phyloP scores from a whole-genome alignment of 2,888 invertebrate genomes.

The Strigamia crassipes region DNA sequence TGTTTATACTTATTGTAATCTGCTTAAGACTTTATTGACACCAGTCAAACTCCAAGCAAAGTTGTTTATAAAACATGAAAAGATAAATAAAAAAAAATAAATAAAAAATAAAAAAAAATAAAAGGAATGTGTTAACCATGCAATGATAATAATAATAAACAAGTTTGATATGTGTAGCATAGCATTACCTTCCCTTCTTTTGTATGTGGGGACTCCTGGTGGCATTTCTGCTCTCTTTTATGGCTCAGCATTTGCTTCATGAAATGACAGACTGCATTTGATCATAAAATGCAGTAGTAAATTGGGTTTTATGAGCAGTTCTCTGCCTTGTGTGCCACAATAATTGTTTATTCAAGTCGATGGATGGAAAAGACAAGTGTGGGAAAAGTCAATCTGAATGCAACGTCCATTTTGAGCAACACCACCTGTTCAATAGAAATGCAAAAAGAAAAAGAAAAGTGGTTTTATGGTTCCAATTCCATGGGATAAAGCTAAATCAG shows the following conservation, averaged over 20 bases:
- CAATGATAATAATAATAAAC: slow-evolving; percentile 22
- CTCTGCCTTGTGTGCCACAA: slow-evolving; percentile 19
- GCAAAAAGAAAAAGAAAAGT: neutral
- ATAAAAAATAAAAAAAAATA: neutral
- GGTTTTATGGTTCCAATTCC: neutral
- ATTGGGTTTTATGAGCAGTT: slow-evolving; percentile 25
- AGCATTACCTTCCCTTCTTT: slow-evolving; percentile 19
- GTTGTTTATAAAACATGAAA: too few species aligned
- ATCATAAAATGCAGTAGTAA: slow-evolving; percentile 36
- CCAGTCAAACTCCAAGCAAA: too few species aligned
- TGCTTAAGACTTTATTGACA: too few species aligned
- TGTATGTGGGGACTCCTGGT: slow-evolving; percentile 40
- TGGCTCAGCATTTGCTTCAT: slow-evolving; percentile 37
- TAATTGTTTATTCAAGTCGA: slow-evolving; percentile 38
- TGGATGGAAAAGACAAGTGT: slow-evolving; percentile 25
- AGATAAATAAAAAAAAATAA: neutral
- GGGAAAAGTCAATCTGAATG: slow-evolving; percentile 29
- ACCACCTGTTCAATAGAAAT: slow-evolving; percentile 9
- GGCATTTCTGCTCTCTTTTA: slow-evolving; percentile 39
- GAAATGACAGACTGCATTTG: slow-evolving; percentile 40
- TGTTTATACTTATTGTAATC: too few species aligned
- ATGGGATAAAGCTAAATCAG: slow-evolving; percentile 2
- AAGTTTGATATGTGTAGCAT: neutral
- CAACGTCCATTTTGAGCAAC: neutral
- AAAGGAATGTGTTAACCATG: neutral